Evolutionary conservation across 2,113 vertebrate species (phyloP), one percentile per base, ranked within the genome.

Genomic region (Brachypteracias leptosomus): DNA sequence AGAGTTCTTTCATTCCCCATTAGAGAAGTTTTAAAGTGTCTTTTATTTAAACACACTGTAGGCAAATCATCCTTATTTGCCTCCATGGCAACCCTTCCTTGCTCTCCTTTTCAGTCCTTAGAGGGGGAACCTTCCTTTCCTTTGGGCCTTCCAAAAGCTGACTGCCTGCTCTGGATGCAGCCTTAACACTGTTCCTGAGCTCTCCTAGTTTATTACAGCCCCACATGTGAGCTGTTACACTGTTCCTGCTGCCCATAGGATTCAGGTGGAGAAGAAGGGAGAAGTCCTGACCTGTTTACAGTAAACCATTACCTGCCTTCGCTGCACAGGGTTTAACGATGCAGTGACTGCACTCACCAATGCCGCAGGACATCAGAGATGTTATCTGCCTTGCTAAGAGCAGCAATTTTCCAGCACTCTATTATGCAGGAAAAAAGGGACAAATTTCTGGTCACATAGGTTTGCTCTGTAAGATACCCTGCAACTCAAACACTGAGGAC

Each of bases 51-150:
- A 74, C 35, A 71, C 20, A 10, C 29, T n/a, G 20, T 12, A 57
- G 75, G 35, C 16, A 84, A 86, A 78, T 81, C 26, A 55, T 78
- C 66, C 44, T 76, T 84, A 38, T 86, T 90, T 93, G 25, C 71
- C 67, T 76, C 78, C 31, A 62, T 70, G 52, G 78, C 58, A 97
- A 93, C 71, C 29, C 16, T 12, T 72, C 65, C 62, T 74, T 3
- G 1, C 9, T 19, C 38, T 89, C 36, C 36, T 91, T 85, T 90
- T 67, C 66, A 85, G 35, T 62, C 44, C 36, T 58, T 31, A 38
- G 36, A 70, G n/a, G 5, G 28, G 11, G 44, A 89, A 46, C 6
- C 9, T 70, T 76, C n/a, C 28, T 78, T 90, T 78, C 20, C n/a
- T 70, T 70, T 40, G 33, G 11, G 21, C 33, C 8, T 84, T 33